These are phyloP conservation scores for Acanthornis magna DNA, from an alignment of 2,797 vertebrate genomes.

Conservation along the genomic window DNA sequence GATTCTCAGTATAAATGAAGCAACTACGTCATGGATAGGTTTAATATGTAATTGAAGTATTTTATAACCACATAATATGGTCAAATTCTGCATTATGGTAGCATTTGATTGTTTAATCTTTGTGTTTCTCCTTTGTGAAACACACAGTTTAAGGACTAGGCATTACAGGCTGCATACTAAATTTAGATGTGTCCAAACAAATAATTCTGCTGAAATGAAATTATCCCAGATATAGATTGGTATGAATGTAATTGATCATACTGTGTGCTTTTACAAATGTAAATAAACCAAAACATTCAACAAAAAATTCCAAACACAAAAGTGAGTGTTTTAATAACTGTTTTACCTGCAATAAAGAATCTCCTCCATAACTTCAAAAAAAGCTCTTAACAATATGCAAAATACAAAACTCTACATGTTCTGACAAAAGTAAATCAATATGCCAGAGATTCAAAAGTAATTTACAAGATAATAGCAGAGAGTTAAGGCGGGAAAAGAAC, in stretches of 20 bases:
- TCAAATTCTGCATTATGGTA: not conserved
- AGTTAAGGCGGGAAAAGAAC: not conserved
- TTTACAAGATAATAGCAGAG: not conserved
- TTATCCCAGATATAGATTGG: not conserved
- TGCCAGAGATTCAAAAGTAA: not conserved
- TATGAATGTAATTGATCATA: not conserved
- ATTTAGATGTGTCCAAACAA: not conserved
- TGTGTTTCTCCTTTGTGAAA: not conserved
- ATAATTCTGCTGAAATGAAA: not conserved
- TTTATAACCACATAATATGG: not conserved
- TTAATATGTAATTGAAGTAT: not conserved
- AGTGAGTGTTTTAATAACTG: not conserved
- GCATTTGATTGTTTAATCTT: not conserved
- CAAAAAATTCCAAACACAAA: not conserved
- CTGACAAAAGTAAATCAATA: not conserved
- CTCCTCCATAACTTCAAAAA: not conserved
- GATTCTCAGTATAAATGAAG: not conserved
- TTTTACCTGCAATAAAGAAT: not conserved
- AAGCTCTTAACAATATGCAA: not conserved
- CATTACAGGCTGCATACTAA: not conserved
- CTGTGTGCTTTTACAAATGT: not conserved
- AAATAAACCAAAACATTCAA: not conserved
- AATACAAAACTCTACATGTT: not conserved
- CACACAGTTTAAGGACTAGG: not conserved
- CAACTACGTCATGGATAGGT: not conserved